Evolutionary conservation across 2,113 vertebrate genomes (phyloP).

Genomic region (Craseonycteris thonglongyai): DNA sequence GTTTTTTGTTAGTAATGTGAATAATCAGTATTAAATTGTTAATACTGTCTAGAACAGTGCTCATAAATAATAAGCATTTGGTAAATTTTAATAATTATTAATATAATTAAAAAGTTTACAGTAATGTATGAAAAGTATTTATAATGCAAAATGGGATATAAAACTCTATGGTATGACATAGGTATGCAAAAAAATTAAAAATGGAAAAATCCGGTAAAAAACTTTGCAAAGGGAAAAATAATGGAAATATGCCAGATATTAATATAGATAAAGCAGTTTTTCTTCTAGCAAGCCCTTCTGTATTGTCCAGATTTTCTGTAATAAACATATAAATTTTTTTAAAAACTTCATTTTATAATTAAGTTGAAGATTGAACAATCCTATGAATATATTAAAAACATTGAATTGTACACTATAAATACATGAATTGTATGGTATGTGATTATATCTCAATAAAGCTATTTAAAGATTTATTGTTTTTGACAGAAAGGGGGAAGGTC

Average conservation of each 20-base stretch:
- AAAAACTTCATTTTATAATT: conserved; percentile 17
- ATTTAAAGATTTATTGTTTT: too few species aligned
- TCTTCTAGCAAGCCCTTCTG: not conserved
- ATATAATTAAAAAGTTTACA: conserved; percentile 7
- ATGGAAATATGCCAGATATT: not conserved
- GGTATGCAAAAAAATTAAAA: not conserved
- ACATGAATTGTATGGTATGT: not conserved
- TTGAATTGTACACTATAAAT: not conserved
- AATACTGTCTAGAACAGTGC: not conserved
- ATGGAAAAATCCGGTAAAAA: not conserved
- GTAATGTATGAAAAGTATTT: not conserved
- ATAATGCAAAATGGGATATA: not conserved
- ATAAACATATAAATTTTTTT: not conserved
- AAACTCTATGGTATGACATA: not conserved
- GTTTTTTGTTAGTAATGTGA: not conserved
- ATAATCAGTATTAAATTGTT: not conserved
- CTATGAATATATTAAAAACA: not conserved
- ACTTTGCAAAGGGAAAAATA: not conserved
- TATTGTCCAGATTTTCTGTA: not conserved
- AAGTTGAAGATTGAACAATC: not conserved
- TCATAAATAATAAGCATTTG: not conserved
- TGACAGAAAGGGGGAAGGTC: too few species aligned
- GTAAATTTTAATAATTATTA: not conserved
- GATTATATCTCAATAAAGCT: not conserved
- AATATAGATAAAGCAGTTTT: conserved; percentile 9